Base-by-base conservation (phyloP, 2,113 vertebrate genomes). In the Phyllopteryx taeniolatus region DNA sequence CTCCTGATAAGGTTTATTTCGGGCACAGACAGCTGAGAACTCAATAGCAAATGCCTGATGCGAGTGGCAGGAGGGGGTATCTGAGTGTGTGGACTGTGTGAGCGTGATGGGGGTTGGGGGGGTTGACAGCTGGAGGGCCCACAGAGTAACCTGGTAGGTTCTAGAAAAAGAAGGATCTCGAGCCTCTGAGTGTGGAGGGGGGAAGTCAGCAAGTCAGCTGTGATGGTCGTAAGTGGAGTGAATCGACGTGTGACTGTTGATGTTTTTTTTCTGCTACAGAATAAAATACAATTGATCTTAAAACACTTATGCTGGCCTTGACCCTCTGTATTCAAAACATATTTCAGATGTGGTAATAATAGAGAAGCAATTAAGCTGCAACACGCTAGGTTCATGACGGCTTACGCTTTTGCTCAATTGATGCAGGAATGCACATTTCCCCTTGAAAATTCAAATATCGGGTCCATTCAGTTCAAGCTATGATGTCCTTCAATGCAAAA, bases 11-110 rank as follows among this genome's bases (percentile, higher is more conserved):
- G 74, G 75, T 88, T 89, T 93, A 93, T 93, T 94, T 93, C 87
- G 79, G 88, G 91, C 85, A 74, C 70, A 78, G 80, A 93, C 93
- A 94, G 92, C 91, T 94, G 93, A 93, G 91, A 90, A 88, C 83
- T 83, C 72, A 79, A 85, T 44, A 87, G 88, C 85, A 92, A 92
- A 92, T 92, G 91, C 85, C 78, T 81, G 81, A 80, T 80, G 68
- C 65, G 77, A 77, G 61, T 76, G 70, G 65, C 8, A 31, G 75
- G 80, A 33, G 83, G 70, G 71, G 44, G 68, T 57, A 78, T 39
- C 27, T 27, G 27, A 27, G 27, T 27, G 27, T 1, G 27, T 27
- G 27, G 27, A 27, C 27, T 39, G 74, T 33, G 67, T 53, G 67
- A 22, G 51, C 65, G 9, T 63, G 66, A 35, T 51, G 44, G 64